Evolutionary conservation across 2,113 vertebrate species (phyloP), one percentile per base, ranked within the genome.

Genomic region (Onychostruthus taczanowskii): DNA sequence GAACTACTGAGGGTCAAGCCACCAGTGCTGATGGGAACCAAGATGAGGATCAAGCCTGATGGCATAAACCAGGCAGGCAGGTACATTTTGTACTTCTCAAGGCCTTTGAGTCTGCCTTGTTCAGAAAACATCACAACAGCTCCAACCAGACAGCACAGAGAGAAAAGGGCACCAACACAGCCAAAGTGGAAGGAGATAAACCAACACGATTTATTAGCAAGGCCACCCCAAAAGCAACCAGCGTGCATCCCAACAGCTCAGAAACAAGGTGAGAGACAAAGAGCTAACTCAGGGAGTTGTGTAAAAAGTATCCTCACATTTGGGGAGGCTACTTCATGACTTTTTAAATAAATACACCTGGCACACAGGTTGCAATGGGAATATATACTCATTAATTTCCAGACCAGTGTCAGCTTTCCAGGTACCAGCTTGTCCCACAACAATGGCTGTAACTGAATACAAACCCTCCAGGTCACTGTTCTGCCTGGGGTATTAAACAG

Each of bases 341-440:
- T 94, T 96, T 94, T 95, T 72, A 68, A 95, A 55, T 56, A 49
- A 81, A 89, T 28, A 41, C 80, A 96, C 73, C 84, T 87, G 90
- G 85, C 68, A 23, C 26, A 10, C 46, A 21, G 82, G 43, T 67
- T 83, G 63, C 95, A 86, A 3, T 7, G 52, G 94, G 72, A 84
- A 80, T 41, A 93, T 10, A 50, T 0, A 33, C 50, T 56, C 82
- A 86, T 21, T 80, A n/a, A n/a, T 67, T 81, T 78, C 75, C 90
- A 95, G 83, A 58, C 27, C 64, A 30, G 87, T 90, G 61, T 95
- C 93, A 92, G 72, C 64, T 94, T 96, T 90, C 94, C 64, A 33
- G 64, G 14, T 41, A 64, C 31, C 64, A 63, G 80, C 80, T 6
- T 63, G 84, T 49, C 76, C 83, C 85, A 31, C 62, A 78, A 64